Conservation (phyloP, 2,888 invertebrate species). For the Clepsis dumicolana region DNA sequence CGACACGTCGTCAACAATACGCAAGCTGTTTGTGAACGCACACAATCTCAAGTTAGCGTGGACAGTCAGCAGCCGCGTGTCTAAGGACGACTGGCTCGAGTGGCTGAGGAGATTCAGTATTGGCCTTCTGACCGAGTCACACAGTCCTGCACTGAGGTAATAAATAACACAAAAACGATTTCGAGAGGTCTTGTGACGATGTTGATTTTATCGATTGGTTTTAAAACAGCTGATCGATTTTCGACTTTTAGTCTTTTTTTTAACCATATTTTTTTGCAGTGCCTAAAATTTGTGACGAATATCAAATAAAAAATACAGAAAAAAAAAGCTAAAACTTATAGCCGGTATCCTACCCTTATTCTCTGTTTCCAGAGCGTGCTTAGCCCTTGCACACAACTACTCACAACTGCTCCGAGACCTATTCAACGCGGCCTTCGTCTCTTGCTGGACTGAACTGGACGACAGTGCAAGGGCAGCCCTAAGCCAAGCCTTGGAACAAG, state of each 20-base stretch:
- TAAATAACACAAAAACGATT: too few species aligned
- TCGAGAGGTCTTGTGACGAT: not conserved
- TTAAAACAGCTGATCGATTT: too few species aligned
- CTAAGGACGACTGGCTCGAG: conserved; percentile 99
- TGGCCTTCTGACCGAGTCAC: conserved; percentile 97
- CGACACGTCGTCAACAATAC: conserved; percentile 90
- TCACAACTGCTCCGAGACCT: conserved; percentile 97
- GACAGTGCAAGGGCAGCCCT: conserved; percentile 93
- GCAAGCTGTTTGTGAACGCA: conserved; percentile 93
- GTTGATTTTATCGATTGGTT: not conserved
- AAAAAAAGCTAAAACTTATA: not conserved
- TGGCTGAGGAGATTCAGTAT: conserved; percentile 97
- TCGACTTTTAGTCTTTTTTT: too few species aligned
- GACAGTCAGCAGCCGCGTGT: conserved; percentile 96
- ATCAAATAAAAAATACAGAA: too few species aligned
- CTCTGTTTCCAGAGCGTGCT: conserved; percentile 89
- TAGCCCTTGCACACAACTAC: conserved; percentile 96
- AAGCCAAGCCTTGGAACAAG: conserved; percentile 94
- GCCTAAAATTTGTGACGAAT: too few species aligned
- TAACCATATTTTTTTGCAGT: too few species aligned
- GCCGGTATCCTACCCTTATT: too few species aligned
- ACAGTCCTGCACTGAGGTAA: conserved; percentile 94
- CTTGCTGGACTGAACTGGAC: conserved; percentile 98
- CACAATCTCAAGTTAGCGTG: conserved; percentile 95
- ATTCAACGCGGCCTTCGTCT: conserved; percentile 99